Evolutionary conservation across 2,797 vertebrate species (phyloP), one percentile per base, ranked within the genome.

Genomic region (Sardinella longiceps): DNA sequence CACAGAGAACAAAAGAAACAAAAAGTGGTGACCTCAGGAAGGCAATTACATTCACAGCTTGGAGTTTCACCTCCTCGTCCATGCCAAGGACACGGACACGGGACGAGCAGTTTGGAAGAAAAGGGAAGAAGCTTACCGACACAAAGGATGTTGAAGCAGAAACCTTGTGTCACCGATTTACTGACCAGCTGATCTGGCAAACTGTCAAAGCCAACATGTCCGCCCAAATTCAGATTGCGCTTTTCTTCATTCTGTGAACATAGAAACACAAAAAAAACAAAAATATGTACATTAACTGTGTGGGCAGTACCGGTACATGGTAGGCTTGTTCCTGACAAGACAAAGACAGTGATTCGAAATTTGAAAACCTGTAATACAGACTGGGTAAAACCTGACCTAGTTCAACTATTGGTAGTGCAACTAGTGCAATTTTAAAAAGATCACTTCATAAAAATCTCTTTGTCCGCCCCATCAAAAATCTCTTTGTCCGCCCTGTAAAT

Each of bases 81-180:
- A 33, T 33, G 63, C 28, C 63, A 70, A 25, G n/a, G n/a, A 60
- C 56, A 60, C 56, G 18, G 53, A 60, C n/a, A 60, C 7, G 5
- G 5, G 3, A 60, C 6, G 1, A 2, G 7, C 6, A n/a, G 5
- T n/a, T 60, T 25, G 23, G 23, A n/a, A 58, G n/a, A 25, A 60
- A 58, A 7, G 11, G 23, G 20, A 56, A 3, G 23, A 80, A 46
- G 96, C 98, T 96, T 94, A 99, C 98, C 98, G 90, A 99, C 98
- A 86, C 98, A 99, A 85, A 99, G 97, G 88, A 99, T 99, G 93
- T 99, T 99, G 95, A 99, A 99, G 93, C 98, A 99, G 95, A 99
- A 99, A 87, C 98, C 98, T 92, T 99, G 98, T 4, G 96, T 95
- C 92, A 99, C 97, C 1, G 98, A 99, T 95, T 99, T 99, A 94